A percentile compares a stretch with the other conserved stretches of the same genome.
phyloP scores from a whole-genome alignment of 1,140 invertebrate species.

The Berghia stephanieae region DNA sequence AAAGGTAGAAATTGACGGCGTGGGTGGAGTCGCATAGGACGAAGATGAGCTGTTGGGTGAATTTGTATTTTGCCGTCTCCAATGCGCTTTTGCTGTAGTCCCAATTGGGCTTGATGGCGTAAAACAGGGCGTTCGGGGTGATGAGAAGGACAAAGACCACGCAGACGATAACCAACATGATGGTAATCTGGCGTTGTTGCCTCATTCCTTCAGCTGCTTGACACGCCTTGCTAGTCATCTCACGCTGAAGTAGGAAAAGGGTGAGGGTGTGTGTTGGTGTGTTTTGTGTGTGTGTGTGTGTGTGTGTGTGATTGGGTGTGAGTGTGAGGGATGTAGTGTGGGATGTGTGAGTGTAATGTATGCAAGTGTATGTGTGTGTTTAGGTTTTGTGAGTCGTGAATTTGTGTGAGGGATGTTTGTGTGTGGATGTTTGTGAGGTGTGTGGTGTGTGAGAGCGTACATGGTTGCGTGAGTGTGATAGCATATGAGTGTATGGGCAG shows the following conservation, averaged over 20 bases:
- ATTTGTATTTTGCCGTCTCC: constrained; percentile 26
- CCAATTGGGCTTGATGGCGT: constrained; percentile 40
- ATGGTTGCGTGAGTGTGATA: no score
- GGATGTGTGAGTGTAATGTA: no score
- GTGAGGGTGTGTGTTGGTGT: no score
- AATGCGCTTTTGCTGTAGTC: neutral
- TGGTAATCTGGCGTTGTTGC: constrained; percentile 53
- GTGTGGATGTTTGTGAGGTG: no score
- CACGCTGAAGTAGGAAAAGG: neutral
- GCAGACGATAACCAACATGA: constrained; percentile 50
- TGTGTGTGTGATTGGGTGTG: no score
- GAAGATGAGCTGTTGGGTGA: constrained; percentile 44
- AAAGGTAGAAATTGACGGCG: constrained; percentile 56
- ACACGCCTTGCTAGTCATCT: constrained; percentile 19
- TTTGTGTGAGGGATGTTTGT: no score
- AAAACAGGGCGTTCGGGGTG: constrained; percentile 52
- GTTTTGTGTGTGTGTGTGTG: no score
- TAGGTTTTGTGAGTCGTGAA: no score
- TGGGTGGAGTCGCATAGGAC: constrained; percentile 50
- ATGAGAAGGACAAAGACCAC: constrained; percentile 49
- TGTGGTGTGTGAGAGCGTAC: no score
- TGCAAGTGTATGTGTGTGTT: no score
- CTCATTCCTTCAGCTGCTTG: constrained; percentile 41
- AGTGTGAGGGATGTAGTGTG: no score
- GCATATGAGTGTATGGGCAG: no score